These are phyloP conservation scores for Tenualosa ilisha DNA, from an alignment of 2,797 vertebrate species.

Conservation along the genomic window DNA sequence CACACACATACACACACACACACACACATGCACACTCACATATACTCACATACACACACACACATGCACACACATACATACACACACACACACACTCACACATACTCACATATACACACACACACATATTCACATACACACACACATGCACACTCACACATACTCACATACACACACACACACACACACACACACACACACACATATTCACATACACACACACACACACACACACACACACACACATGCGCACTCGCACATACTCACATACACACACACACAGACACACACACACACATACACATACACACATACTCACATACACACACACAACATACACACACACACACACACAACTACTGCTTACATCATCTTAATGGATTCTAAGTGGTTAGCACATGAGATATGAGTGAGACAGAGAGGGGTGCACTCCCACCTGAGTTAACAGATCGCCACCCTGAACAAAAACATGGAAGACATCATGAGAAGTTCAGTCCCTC, in stretches of 20 bases:
- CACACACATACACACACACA: too few relatives aligned
- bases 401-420: not conserved
- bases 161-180: not conserved
- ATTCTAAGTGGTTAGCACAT: not conserved
- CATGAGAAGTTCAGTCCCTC: not conserved
- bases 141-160: constrained; percentile 24
- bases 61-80: constrained; percentile 21
- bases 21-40: too few relatives aligned
- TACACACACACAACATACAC: not conserved
- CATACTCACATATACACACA: too few relatives aligned
- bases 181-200: not conserved
- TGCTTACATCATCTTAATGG: too few relatives aligned
- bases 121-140: constrained; percentile 22
- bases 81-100: constrained; percentile 34
- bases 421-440: not conserved
- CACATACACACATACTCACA: too few relatives aligned
- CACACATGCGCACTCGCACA: not conserved
- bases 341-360: constrained; percentile 22
- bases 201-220: not conserved
- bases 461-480: not conserved
- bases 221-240: not conserved
- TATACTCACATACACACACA: too few relatives aligned
- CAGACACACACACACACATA: not conserved
- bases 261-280: too few relatives aligned
- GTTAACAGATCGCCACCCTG: not conserved